phyloP scores from a whole-genome alignment of 2,888 invertebrate species.

The Marasmarcha lunaedactyla region DNA sequence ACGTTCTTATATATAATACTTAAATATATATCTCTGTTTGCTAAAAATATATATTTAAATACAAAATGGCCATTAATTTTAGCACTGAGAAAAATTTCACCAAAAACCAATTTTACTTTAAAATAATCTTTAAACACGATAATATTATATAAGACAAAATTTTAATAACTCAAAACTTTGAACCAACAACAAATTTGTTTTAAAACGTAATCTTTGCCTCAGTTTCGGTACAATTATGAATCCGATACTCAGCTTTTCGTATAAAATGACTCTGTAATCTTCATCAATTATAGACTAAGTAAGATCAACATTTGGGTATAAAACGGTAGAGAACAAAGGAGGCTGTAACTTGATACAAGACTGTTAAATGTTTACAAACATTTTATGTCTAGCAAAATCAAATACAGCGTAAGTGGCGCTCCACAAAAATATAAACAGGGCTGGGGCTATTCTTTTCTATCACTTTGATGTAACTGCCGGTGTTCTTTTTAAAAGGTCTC shows the following conservation, averaged over 20 bases:
- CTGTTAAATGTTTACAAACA: constrained; percentile 59
- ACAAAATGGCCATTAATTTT: no score
- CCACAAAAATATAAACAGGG: constrained; percentile 47
- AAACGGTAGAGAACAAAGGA: constrained; percentile 35
- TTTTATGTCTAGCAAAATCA: constrained; percentile 63
- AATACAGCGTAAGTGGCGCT: constrained; percentile 59
- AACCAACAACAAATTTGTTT: not conserved
- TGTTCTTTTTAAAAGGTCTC: no score
- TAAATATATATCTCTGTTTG: no score
- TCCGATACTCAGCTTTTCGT: not conserved
- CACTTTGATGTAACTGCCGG: no score
- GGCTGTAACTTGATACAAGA: constrained; percentile 54
- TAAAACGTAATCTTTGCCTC: not conserved
- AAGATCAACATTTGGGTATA: constrained; percentile 12
- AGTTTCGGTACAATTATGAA: not conserved
- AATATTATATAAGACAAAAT: no score
- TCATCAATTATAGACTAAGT: constrained; percentile 1
- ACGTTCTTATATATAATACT: no score
- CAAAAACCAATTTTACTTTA: no score
- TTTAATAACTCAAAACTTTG: no score
- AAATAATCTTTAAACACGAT: no score
- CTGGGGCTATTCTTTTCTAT: constrained; percentile 15
- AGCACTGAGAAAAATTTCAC: no score
- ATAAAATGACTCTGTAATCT: not conserved
- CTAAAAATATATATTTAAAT: no score